Evolutionary conservation across 2,888 invertebrate species (phyloP), one percentile per base, ranked within the genome.

Genomic region (Noctua janthe): DNA sequence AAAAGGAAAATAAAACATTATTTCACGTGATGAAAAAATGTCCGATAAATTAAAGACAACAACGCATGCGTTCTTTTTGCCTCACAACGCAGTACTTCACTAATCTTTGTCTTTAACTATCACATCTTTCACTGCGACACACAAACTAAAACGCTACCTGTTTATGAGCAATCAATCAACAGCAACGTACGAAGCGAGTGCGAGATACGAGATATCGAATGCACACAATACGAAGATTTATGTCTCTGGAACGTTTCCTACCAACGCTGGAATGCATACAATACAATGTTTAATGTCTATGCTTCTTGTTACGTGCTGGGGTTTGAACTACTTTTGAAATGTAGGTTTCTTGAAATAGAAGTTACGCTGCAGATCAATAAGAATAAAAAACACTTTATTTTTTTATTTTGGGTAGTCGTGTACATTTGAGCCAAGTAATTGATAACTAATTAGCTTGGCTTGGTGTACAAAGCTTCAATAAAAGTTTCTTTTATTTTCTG

Each of bases 141-240:
- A 35, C 7, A 43, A 49, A 67, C 39, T 23, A 39, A 51, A 76
- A 66, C 35, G 3, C 64, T 74, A 86, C 81, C 80, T 82, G 89
- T 77, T 82, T 69, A 79, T 80, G 64, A 75, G 84, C 66, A 75
- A 88, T 87, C 87, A 88, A 88, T 88, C 89, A 87, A 69, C 11
- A 43, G 47, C 51, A 76, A 64, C 67, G 75, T 76, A 64, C 78
- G 64, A 62, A 76, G 67, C 77, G 71, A 79, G 71, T 77, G 74
- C 56, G 78, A 80, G 76, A 80, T 84, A 80, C 59, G 70, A 74
- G 76, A 80, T 84, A 88, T 84, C 76, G 77, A 84, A 86, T 88
- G 82, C 78, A 84, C 78, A 88, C 87, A 88, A 74, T 87, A 78
- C 64, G 66, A 82, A 82, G 84, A 87, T 88, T 88, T 87, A 87